Evolutionary conservation across 2,888 invertebrate species (phyloP), one percentile per base, ranked within the genome.

Genomic region (Helobdella robusta): DNA sequence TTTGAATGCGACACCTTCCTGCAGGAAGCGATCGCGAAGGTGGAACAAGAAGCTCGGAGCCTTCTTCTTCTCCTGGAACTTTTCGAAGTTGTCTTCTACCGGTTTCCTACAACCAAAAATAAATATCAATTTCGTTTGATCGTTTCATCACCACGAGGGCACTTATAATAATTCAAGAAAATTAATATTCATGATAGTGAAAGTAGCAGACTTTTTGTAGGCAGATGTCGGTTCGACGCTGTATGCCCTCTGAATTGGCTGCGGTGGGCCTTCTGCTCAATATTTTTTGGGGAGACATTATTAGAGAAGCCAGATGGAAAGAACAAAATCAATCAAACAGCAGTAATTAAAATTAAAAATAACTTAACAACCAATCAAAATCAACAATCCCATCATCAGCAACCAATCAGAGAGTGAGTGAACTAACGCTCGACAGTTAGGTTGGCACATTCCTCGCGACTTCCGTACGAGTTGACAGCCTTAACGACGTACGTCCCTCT

Each of bases 21-120:
- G 98, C 86, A 99, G 97, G 74, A 97, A 90, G 79, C 98, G 89
- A 77, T 97, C 95, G 81, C 98, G 87, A 73, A 99, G 86, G 76
- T 91, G 87, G 90, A 99, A 99, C 76, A 94, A 94, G 84, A 98
- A 98, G 78, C 86, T 87, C 68, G 98, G 98, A 69, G 91, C 65
- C 44, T 71, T 74, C 66, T 78, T 76, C 34, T 62, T 28, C 2
- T 40, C 50, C 35, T 62, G 44, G 62, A 62, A 62, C 46, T 62
- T 62, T 15, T 56, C 56, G 18, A 56, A 56, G 32, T 56, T 32
- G 8, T 56, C 56, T 6, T 56, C 56, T 6, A 8, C 23, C 5
- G 32, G 30, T 56, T 56, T 56, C 56, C 56, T 56, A 32, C 3
- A 1, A 32, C 4, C 20, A n/a, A n/a, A n/a, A n/a, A n/a, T n/a